Base-by-base conservation (phyloP, 2,113 vertebrate genomes). In the Ammodytes marinus region DNA sequence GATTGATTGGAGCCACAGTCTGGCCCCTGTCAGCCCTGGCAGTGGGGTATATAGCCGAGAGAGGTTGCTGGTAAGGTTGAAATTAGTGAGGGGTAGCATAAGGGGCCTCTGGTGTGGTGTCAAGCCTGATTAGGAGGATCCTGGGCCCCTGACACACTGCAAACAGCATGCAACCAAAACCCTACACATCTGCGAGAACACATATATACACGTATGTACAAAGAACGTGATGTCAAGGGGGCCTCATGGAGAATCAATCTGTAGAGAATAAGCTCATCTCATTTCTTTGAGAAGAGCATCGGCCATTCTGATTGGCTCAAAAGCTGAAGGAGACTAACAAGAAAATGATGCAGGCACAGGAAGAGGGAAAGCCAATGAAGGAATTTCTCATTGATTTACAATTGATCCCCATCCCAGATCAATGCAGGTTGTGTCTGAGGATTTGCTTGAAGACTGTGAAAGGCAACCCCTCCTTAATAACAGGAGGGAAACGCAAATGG, bases 51-150 rank as follows among this genome's bases (percentile, higher is more conserved):
- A 74, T 77, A 49, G 77, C 65, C 74, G 69, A 66, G 65, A 72
- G 69, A 89, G 79, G 80, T 84, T 90, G 79, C 84, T 63, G 65
- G 74, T 81, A 66, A 79, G 79, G 82, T 64, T 84, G 85, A 89
- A 94, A 91, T 92, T 91, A 91, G 88, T 78, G 74, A 80, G 69
- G 80, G 89, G 69, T 70, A 73, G 76, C 71, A 87, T 55, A 65
- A 74, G 85, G 85, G 86, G 85, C 90, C 89, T 93, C 92, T 90
- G 76, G 88, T 91, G 80, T 85, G 69, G 85, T 93, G 94, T 95
- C 94, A 95, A 85, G 54, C 86, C 71, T 95, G 91, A 94, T 96
- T 95, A 95, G 55, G 75, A 80, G 76, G 90, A 91, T 82, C 59
- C 67, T 45, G 67, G 87, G 71, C 81, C 80, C 83, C 68, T 84